A percentile compares a stretch with the other conserved stretches of the same genome.
Evolutionary conservation across 2,797 vertebrate species (phyloP).

Genomic region (Decapterus maruadsi): DNA sequence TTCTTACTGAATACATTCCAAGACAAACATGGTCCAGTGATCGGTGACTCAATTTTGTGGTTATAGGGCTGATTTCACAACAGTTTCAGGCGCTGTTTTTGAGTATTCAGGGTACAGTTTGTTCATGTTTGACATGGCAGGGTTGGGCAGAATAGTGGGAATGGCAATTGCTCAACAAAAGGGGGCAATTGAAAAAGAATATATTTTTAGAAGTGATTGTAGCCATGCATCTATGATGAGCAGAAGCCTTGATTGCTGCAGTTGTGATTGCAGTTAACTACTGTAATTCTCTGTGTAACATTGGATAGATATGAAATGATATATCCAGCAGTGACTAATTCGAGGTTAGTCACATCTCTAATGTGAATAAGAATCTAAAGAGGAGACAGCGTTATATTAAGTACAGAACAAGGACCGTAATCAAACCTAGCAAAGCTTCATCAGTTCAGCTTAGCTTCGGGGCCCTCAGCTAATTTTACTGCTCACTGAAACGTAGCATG

Average conservation of each 20-base stretch:
- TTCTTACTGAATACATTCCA: background rate
- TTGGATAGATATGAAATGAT: slow-evolving; percentile 28
- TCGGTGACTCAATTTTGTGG: background rate
- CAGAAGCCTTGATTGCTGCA: slow-evolving; percentile 19
- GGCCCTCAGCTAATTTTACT: slow-evolving; percentile 74
- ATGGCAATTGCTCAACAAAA: slow-evolving; percentile 9
- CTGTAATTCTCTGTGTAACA: slow-evolving; percentile 29
- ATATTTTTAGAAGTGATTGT: slow-evolving; percentile 24
- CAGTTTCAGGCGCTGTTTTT: background rate
- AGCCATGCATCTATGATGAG: slow-evolving; percentile 25
- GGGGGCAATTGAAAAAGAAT: background rate
- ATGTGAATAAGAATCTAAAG: slow-evolving; percentile 59
- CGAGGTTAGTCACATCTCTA: slow-evolving; percentile 53
- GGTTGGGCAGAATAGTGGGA: background rate
- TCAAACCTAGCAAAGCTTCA: slow-evolving; percentile 73
- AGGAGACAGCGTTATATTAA: slow-evolving; percentile 63
- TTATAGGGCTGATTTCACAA: background rate
- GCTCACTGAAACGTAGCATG: slow-evolving; percentile 77
- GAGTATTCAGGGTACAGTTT: background rate
- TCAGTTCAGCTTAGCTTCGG: slow-evolving; percentile 66
- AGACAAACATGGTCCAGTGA: background rate
- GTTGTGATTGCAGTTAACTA: slow-evolving; percentile 37
- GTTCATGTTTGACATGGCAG: background rate
- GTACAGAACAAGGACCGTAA: slow-evolving; percentile 71
- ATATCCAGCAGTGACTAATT: slow-evolving; percentile 66